Evolutionary conservation across 2,888 invertebrate genomes (phyloP).

Genomic region (Ormia ochracea): DNA sequence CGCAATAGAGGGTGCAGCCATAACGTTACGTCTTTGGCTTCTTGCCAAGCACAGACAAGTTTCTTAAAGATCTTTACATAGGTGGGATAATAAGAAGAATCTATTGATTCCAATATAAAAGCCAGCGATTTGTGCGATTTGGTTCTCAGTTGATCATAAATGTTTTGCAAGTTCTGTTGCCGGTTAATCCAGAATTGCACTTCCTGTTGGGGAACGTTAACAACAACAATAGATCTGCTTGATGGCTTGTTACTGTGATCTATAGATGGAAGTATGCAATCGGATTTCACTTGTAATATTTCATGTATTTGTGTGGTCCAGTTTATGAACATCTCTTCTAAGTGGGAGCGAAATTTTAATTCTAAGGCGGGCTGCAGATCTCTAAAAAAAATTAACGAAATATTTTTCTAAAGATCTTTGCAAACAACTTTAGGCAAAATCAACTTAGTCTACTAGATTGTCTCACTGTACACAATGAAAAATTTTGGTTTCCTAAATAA

Average conservation of each 20-base stretch:
- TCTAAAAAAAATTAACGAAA: too few relatives aligned
- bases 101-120: constrained; percentile 84
- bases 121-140: constrained; percentile 89
- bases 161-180: constrained; percentile 88
- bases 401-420: too few relatives aligned
- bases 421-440: too few relatives aligned
- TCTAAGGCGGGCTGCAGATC: constrained; percentile 67
- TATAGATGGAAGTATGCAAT: constrained; percentile 54
- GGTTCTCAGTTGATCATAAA: constrained; percentile 90
- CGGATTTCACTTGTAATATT: constrained; percentile 71
- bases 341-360: constrained; percentile 79
- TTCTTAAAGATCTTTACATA: constrained; percentile 88
- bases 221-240: constrained; percentile 43
- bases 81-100: constrained; percentile 87
- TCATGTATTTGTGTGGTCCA: constrained; percentile 89
- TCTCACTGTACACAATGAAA: too few relatives aligned
- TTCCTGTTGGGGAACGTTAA: constrained; percentile 82
- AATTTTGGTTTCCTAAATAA: too few relatives aligned
- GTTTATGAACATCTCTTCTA: constrained; percentile 91
- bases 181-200: constrained; percentile 89
- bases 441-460: too few relatives aligned
- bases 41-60: constrained; percentile 85
- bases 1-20: constrained; percentile 86
- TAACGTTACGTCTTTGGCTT: constrained; percentile 89
- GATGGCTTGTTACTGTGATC: neutral